A percentile compares a stretch with the other conserved stretches of the same genome.
phyloP scores from a whole-genome alignment of 2,888 invertebrate genomes.

The Hyposoter dolosus region DNA sequence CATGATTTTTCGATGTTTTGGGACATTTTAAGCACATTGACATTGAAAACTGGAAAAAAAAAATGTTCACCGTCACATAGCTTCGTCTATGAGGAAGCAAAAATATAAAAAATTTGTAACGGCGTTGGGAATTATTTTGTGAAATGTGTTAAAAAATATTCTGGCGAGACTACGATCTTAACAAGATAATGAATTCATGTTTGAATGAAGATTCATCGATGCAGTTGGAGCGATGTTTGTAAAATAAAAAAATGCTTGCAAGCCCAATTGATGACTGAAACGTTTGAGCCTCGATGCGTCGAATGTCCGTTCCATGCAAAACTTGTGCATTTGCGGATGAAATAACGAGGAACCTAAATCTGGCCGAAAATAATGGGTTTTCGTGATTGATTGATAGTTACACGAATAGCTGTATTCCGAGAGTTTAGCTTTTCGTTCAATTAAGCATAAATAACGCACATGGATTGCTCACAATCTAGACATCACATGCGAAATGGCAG shows the following conservation, averaged over 20 bases:
- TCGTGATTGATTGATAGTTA: constrained; percentile 44
- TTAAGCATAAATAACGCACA: background rate
- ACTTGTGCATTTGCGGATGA: background rate
- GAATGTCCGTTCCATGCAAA: background rate
- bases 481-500: background rate
- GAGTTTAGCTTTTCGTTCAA: background rate
- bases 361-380: constrained; percentile 28
- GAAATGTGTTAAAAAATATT: no score
- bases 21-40: no score
- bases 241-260: background rate
- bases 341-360: constrained; percentile 6
- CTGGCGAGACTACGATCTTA: no score
- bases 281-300: constrained; percentile 27
- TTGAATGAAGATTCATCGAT: background rate
- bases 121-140: no score
- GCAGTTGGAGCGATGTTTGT: background rate
- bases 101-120: no score
- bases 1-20: no score
- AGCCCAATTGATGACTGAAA: background rate
- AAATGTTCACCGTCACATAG: no score
- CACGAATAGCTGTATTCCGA: background rate
- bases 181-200: no score
- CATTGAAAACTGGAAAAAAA: no score
- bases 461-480: constrained; percentile 6
- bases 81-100: no score